Conservation (phyloP, 2,113 vertebrate species). For the Acanthisitta chloris region DNA sequence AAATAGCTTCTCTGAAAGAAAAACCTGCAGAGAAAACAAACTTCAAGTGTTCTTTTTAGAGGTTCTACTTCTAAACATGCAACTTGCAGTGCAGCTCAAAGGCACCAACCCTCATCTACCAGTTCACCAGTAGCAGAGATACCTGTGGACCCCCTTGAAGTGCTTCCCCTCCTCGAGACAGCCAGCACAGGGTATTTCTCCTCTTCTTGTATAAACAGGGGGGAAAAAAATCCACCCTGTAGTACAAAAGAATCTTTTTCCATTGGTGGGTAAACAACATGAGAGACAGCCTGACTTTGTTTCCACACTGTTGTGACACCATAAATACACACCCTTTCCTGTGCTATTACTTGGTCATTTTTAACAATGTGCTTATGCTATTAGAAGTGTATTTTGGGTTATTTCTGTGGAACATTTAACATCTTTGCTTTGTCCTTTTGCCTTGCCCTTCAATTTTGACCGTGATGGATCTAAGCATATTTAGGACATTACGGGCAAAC, state of each 20-base stretch:
- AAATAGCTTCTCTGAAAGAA: accelerated
- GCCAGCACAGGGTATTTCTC: neutral
- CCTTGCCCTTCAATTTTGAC: conserved; percentile 58
- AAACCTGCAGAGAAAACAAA: neutral
- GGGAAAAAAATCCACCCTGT: neutral
- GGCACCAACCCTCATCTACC: neutral
- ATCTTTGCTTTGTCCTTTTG: conserved; percentile 58
- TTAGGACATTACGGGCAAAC: conserved; percentile 66
- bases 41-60: neutral
- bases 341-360: neutral
- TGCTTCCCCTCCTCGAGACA: neutral
- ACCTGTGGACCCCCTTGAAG: neutral
- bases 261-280: neutral
- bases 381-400: conserved; percentile 33
- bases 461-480: conserved; percentile 53
- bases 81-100: accelerated
- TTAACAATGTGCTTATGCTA: conserved; percentile 1
- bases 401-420: neutral
- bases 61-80: neutral
- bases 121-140: too few species aligned
- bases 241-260: neutral
- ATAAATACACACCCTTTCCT: conserved; percentile 14
- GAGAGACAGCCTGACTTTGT: neutral
- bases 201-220: neutral
- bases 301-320: neutral